A percentile compares a stretch with the other conserved stretches of the same genome.
Evolutionary conservation across 2,797 vertebrate genomes (phyloP).

Genomic region (Paratrypauchen microcephalus): DNA sequence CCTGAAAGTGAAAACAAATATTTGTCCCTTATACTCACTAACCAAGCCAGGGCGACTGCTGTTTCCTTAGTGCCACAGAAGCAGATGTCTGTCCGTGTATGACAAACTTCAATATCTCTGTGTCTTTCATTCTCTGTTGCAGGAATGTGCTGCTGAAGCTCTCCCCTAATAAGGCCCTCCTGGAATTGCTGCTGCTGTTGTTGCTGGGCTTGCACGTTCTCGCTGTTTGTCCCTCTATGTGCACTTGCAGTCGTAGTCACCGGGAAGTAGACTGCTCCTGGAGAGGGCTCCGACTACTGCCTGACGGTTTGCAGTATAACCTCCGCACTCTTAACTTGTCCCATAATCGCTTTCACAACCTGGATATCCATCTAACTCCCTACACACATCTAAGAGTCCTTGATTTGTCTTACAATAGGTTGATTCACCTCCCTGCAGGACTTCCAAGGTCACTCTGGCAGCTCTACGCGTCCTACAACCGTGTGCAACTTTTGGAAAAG

Average conservation of each 20-base stretch:
- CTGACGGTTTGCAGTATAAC: slow-evolving; percentile 88
- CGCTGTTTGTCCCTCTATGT: slow-evolving; percentile 85
- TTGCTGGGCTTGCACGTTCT: slow-evolving; percentile 65
- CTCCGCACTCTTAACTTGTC: slow-evolving; percentile 90
- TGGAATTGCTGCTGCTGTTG: slow-evolving; percentile 76
- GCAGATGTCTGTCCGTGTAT: slow-evolving; percentile 17
- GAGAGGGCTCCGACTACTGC: slow-evolving; percentile 85
- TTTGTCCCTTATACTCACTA: slow-evolving; percentile 16
- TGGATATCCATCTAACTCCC: slow-evolving; percentile 82
- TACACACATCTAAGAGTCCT: slow-evolving; percentile 89
- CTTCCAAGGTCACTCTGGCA: slow-evolving; percentile 94
- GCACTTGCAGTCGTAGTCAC: slow-evolving; percentile 86
- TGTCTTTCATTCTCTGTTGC: slow-evolving; percentile 35
- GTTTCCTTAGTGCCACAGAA: slow-evolving; percentile 11
- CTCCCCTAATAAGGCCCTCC: slow-evolving; percentile 40
- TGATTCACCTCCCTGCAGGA: slow-evolving; percentile 81
- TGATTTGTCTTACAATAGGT: slow-evolving; percentile 90
- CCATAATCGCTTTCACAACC: slow-evolving; percentile 85
- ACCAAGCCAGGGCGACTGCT: slow-evolving; percentile 13
- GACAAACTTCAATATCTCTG: slow-evolving; percentile 34
- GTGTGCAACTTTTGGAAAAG: slow-evolving; percentile 87
- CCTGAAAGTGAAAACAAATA: slow-evolving; percentile 20
- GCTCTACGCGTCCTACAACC: slow-evolving; percentile 85
- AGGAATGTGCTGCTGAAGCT: slow-evolving; percentile 59
- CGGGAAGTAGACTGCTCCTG: slow-evolving; percentile 92